These are phyloP conservation scores for Rhodophaea formosa DNA, from an alignment of 2,888 invertebrate species.

Conservation along the genomic window DNA sequence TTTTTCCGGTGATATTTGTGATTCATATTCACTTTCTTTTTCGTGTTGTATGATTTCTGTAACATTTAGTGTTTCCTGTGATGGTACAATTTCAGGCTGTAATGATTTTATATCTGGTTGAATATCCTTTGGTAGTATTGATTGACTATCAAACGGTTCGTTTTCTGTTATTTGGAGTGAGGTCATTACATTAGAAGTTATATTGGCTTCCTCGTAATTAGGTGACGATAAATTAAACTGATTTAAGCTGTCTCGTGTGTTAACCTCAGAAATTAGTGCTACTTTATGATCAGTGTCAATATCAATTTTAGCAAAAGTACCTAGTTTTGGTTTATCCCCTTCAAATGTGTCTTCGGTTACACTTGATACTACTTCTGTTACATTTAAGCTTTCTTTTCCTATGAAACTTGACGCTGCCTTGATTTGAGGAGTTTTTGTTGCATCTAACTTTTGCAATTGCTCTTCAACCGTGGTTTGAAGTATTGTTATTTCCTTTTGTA, in stretches of 20 bases:
- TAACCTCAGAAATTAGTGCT: slow-evolving; percentile 72
- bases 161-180: slow-evolving; percentile 65
- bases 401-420: slow-evolving; percentile 78
- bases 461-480: slow-evolving; percentile 73
- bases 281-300: slow-evolving; percentile 76
- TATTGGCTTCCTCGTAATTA: slow-evolving; percentile 57
- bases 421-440: slow-evolving; percentile 77
- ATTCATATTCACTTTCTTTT: slow-evolving; percentile 55
- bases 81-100: slow-evolving; percentile 46
- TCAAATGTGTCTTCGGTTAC: slow-evolving; percentile 75
- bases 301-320: slow-evolving; percentile 74
- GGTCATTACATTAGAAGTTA: slow-evolving; percentile 48
- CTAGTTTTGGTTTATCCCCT: slow-evolving; percentile 52
- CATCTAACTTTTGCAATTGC: slow-evolving; percentile 70
- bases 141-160: slow-evolving; percentile 69
- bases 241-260: slow-evolving; percentile 51
- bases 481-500: slow-evolving; percentile 64
- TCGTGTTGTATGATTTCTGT: slow-evolving; percentile 62
- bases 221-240: slow-evolving; percentile 44
- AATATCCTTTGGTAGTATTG: slow-evolving; percentile 39
- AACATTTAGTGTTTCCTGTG: slow-evolving; percentile 51
- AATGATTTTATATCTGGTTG: slow-evolving; percentile 51
- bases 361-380: slow-evolving; percentile 77
- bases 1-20: slow-evolving; percentile 33
- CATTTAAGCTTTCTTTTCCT: slow-evolving; percentile 81